Percentiles rank a stretch among this genome's conserved stretches.
Evolutionary conservation across 2,797 vertebrate genomes (phyloP).

Genomic region (Craterocephalus amniculus): DNA sequence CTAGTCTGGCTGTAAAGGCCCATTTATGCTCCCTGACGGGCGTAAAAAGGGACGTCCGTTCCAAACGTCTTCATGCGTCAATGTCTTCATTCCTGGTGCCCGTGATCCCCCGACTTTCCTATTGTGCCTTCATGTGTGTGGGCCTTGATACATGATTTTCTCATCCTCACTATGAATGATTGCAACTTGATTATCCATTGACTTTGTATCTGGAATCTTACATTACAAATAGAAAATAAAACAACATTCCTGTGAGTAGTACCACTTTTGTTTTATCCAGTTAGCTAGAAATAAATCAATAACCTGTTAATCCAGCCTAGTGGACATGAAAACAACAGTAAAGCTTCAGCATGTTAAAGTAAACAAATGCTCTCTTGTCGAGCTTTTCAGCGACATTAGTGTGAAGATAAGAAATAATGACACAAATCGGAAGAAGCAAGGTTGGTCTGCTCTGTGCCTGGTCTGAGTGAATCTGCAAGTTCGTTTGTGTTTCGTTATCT

Average conservation of each 20-base stretch:
- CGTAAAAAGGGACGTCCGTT: no score
- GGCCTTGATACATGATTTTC: background rate
- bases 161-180: background rate
- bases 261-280: background rate
- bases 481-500: background rate
- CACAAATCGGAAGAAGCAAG: background rate
- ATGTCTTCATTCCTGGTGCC: no score
- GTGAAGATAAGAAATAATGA: no score
- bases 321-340: background rate
- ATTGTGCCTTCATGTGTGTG: background rate
- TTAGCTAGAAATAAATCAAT: background rate
- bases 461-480: background rate
- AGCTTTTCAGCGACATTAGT: background rate
- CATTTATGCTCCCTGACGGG: background rate
- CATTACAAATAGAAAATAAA: background rate
- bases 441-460: background rate
- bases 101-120: background rate
- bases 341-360: background rate
- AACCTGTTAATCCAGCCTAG: background rate
- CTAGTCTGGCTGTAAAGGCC: background rate
- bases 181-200: background rate
- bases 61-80: no score
- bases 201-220: background rate
- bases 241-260: background rate
- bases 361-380: background rate